Evolutionary conservation across 2,797 vertebrate species (phyloP), one percentile per base, ranked within the genome.

Genomic region (Coracias cyanogaster): DNA sequence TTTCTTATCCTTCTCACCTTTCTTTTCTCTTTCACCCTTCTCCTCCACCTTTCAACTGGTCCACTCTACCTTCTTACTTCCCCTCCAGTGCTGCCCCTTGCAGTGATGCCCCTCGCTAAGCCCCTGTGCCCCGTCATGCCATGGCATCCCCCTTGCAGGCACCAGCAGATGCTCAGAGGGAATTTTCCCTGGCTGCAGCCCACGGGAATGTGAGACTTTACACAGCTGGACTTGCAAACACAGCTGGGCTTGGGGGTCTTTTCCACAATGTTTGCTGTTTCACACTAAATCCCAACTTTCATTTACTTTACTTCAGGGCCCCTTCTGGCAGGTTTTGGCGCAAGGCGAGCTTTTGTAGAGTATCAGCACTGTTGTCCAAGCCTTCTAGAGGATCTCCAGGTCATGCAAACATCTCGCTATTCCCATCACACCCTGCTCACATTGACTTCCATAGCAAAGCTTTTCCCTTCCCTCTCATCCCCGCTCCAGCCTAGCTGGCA

Each of bases 151-250:
- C 69, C 65, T 46, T 5, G 49, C 69, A 70, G 90, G 25, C 84
- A 71, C 52, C 58, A 15, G 51, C 39, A 79, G 86, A n/a, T 4
- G 15, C 82, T 73, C 48, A 4, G 52, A 51, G 76, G n/a, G 35
- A 87, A 62, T 43, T 81, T 92, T 76, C 49, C 84, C 90, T 65
- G 25, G 43, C 91, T 80, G 49, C 91, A 69, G 49, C 92, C 83
- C 73, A 28, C 46, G 80, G 92, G 89, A 96, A 96, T 39, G 84
- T 58, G 82, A 94, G 89, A 86, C 94, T 96, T 93, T 92, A 74
- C 92, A 91, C 80, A 94, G 85, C 79, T 62, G 76, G 91, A 72
- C 91, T 83, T 72, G 89, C 93, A 95, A 93, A 96, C 94, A 88
- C 93, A 96, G 95, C 90, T 94, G 94, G 83, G 76, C 37, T 76